Conservation (phyloP, 2,797 vertebrate genomes). For the Pelochelys cantorii region DNA sequence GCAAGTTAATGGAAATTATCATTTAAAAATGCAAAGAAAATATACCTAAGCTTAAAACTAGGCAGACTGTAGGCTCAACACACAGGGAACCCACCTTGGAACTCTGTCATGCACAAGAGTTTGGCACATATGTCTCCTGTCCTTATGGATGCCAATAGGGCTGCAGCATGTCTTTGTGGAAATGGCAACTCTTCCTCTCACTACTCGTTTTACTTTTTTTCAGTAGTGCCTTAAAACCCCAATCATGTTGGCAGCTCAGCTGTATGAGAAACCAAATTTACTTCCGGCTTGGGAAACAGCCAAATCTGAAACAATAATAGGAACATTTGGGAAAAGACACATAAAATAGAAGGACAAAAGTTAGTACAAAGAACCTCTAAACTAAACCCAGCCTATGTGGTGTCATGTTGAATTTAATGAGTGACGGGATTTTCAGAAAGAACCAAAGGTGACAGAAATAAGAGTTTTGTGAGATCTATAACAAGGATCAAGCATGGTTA, state of each 20-base stretch:
- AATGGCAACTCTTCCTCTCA: neutral
- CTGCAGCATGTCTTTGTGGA: neutral
- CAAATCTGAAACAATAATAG: neutral
- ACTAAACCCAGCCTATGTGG: neutral
- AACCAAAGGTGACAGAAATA: neutral
- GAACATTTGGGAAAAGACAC: neutral
- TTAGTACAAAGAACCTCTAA: neutral
- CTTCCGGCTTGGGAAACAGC: neutral
- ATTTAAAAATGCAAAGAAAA: neutral
- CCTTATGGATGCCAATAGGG: neutral
- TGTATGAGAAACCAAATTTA: neutral
- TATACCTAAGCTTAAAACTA: neutral
- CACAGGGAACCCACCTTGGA: neutral
- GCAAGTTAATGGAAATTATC: neutral
- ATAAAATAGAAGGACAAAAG: neutral
- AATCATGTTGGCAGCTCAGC: neutral
- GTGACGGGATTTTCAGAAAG: neutral
- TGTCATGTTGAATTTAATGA: neutral
- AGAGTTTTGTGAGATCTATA: neutral
- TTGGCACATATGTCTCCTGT: neutral
- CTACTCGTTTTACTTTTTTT: neutral
- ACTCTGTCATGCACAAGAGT: neutral
- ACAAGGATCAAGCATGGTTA: neutral
- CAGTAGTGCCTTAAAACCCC: neutral
- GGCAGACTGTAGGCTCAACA: neutral